Evolutionary conservation across 2,888 invertebrate species (phyloP).

Genomic region (Agonum fuliginosum): DNA sequence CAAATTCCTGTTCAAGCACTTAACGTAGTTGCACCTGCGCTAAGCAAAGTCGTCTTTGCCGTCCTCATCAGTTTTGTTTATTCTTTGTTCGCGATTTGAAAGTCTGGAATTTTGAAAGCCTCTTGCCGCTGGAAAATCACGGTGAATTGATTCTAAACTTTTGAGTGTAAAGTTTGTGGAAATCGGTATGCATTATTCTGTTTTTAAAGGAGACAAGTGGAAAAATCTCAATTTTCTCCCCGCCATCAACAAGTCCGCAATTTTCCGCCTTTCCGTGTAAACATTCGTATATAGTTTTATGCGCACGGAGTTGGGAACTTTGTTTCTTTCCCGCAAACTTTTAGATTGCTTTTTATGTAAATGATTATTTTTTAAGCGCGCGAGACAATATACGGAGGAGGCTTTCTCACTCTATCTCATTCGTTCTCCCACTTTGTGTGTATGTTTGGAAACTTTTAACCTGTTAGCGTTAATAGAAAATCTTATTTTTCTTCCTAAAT

Average conservation of each 20-base stretch:
- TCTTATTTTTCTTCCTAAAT: constrained; percentile 51
- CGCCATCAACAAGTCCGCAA: constrained; percentile 54
- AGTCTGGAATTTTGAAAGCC: constrained; percentile 47
- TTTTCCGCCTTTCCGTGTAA: constrained; percentile 49
- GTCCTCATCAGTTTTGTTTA: constrained; percentile 28
- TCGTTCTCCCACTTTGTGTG: constrained; percentile 12
- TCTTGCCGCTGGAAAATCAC: constrained; percentile 51
- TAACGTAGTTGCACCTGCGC: constrained; percentile 13
- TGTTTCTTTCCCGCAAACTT: constrained; percentile 54
- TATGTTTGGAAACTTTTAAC: constrained; percentile 45
- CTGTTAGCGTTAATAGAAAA: constrained; percentile 52
- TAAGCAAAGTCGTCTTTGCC: neutral
- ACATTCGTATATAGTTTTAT: constrained; percentile 57
- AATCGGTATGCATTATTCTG: constrained; percentile 59
- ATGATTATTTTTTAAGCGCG: constrained; percentile 60
- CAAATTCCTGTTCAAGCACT: too few relatives aligned
- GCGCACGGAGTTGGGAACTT: constrained; percentile 47
- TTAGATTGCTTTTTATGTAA: constrained; percentile 60
- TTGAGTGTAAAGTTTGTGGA: constrained; percentile 57
- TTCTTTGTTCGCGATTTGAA: constrained; percentile 37
- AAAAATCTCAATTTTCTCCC: constrained; percentile 58
- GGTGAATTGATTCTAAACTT: constrained; percentile 54
- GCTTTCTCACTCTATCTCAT: neutral
- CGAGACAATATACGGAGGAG: constrained; percentile 56
- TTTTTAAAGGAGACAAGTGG: constrained; percentile 57